Evolutionary conservation across 2,113 vertebrate species (phyloP), one percentile per base, ranked within the genome.

Genomic region (Ptyas mucosa): DNA sequence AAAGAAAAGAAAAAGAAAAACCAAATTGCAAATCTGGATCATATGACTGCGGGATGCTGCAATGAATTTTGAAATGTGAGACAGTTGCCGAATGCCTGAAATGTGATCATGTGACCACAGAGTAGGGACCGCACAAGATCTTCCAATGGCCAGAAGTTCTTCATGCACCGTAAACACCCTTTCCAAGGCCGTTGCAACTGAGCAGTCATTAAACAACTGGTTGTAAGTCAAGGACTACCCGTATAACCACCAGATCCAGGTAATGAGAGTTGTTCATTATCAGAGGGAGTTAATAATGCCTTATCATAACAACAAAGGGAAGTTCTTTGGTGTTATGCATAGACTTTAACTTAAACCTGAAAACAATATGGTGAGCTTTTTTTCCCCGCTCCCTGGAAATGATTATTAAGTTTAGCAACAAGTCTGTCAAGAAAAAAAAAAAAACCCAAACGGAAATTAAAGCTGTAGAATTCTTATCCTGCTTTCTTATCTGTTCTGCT

Each of bases 401-500:
- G 92, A 96, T 97, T 96, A 96, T 97, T 97, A 97, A 96, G 94
- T 97, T 95, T 96, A 97, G 93, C 91, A 95, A 93, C 92, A 91
- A 90, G 94, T 92, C 93, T 95, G 87, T 94, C 51, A 95, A 95
- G 93, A 89, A 92, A 93, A 43, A 2, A 91, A 87, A 96, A 88
- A 21, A 85, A 97, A 95, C 97, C 91, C 91, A 69, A 97, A 96
- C 97, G 96, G 96, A 98, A 98, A 98, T 98, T 96, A 96, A 96
- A 87, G 64, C 97, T 96, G 95, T 96, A 97, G 94, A 95, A 96
- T 96, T 96, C 95, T 97, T 96, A 97, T 96, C 94, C 94, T 91
- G 95, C 95, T 96, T 92, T 95, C 92, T 96, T 95, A 96, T 96
- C 95, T 95, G 87, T 93, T 96, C 88, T 93, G 92, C 91, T 85